Base-by-base conservation (phyloP, 1,140 invertebrate species). In the Pachyrhynchus sulphureomaculatus region DNA sequence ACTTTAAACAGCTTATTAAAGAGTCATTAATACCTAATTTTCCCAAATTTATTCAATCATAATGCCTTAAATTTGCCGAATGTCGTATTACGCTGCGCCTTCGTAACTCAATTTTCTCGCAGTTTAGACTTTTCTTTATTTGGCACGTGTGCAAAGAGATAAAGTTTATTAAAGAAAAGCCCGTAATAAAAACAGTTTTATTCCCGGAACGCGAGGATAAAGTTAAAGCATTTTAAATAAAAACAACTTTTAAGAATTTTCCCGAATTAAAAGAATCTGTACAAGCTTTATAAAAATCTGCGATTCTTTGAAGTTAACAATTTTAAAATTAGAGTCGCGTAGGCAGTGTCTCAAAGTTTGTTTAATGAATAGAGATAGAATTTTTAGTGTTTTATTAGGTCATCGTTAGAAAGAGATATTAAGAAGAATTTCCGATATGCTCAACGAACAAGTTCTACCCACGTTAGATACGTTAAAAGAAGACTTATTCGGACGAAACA, bases 181-280 rank as follows among this genome's bases (percentile, higher is more conserved):
- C 41, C 6, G 41, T 20, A 23, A 15, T 42, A 55, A 55, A 42
- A 42, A 24, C 37, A 23, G 52, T 55, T 55, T 39, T 55, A 55
- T 55, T 55, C 44, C 21, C 21, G 24, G 23, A 55, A 55, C 52
- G 52, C 36, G 39, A 44, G 52, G 44, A 41, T 55, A 55, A 55
- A 55, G 52, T 55, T 55, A 36, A 55, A 65, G 57, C 57, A 49
- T 61, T 51, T 44, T 36, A 55, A 56, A 54, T 54, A 34, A 56
- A 63, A 66, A 49, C 55, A 63, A 58, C 39, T 53, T 62, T 37
- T 45, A 33, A 45, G 44, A 58, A 66, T 36, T 66, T 66, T 62
- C 29, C 23, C 53, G 52, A 66, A 66, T 66, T 66, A 58, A 53
- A 61, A 55, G 48, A 66, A 66, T 65, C 48, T 62, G 60, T 33